Conservation (phyloP, 2,888 invertebrate genomes). For the Lithophane socia region DNA sequence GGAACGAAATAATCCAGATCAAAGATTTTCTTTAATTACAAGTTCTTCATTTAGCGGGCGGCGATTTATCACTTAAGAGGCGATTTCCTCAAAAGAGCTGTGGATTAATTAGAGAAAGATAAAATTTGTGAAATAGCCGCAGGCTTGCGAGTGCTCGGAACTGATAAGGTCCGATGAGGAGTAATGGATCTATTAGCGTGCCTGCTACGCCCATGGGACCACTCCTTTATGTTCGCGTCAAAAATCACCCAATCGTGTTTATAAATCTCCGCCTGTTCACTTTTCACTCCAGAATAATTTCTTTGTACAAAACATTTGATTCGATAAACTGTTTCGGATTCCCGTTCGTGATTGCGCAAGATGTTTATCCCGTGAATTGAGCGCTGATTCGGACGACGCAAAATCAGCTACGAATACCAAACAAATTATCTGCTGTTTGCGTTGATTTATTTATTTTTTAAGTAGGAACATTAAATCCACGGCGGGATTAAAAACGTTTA, state of each 20-base stretch:
- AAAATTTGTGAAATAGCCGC: slow-evolving; percentile 87
- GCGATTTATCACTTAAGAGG: slow-evolving; percentile 86
- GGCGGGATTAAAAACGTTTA: slow-evolving; percentile 25
- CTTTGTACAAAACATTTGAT: slow-evolving; percentile 79
- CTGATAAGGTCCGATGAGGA: slow-evolving; percentile 85
- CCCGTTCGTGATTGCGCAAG: slow-evolving; percentile 63
- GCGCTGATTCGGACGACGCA: slow-evolving; percentile 73
- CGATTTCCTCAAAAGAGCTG: slow-evolving; percentile 84
- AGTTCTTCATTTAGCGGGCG: slow-evolving; percentile 81
- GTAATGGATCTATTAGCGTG: slow-evolving; percentile 85
- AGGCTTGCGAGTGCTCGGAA: slow-evolving; percentile 82
- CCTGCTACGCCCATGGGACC: slow-evolving; percentile 69
- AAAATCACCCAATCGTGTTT: slow-evolving; percentile 79
- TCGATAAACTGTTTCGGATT: slow-evolving; percentile 78
- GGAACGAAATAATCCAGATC: slow-evolving; percentile 81
- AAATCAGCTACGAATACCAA: slow-evolving; percentile 74
- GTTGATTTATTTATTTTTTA: slow-evolving; percentile 73
- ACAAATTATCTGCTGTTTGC: slow-evolving; percentile 74
- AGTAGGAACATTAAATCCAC: slow-evolving; percentile 63
- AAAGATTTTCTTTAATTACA: slow-evolving; percentile 86
- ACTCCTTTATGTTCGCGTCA: slow-evolving; percentile 75
- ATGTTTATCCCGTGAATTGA: slow-evolving; percentile 76
- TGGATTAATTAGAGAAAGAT: slow-evolving; percentile 88
- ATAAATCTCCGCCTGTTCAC: slow-evolving; percentile 75
- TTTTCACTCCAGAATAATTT: slow-evolving; percentile 77